Evolutionary conservation across 2,113 vertebrate genomes (phyloP).

Genomic region (Lasiurus borealis): DNA sequence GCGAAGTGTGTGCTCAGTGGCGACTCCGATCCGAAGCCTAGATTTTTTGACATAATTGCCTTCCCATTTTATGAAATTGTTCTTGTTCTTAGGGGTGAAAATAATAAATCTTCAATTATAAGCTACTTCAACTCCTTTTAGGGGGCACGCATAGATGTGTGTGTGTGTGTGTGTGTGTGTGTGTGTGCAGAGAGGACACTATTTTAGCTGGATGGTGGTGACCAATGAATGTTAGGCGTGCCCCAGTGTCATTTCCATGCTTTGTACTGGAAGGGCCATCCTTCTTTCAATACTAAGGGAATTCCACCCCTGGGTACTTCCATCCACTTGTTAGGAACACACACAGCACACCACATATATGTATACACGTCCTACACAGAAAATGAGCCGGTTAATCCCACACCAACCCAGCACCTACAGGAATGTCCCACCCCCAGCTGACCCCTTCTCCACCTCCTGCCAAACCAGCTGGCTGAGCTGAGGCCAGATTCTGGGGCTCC

Average conservation of each 20-base stretch:
- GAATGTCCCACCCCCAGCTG: rapidly evolving
- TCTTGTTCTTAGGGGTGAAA: neutral
- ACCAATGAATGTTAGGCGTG: neutral
- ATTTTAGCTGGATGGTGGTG: neutral
- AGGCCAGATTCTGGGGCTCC: neutral
- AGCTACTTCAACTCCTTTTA: neutral
- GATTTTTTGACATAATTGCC: neutral
- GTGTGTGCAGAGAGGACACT: neutral
- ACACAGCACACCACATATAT: neutral
- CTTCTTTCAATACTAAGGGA: neutral
- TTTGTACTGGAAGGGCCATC: neutral
- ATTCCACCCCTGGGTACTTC: neutral
- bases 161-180: neutral
- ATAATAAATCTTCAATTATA: neutral
- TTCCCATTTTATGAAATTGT: neutral
- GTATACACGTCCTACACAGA: neutral
- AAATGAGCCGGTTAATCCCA: rapidly evolving
- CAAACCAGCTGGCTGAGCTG: neutral
- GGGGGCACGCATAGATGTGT: neutral
- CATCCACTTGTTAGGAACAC: neutral
- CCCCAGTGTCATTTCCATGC: neutral
- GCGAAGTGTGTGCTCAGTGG: neutral
- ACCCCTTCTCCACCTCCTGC: neutral
- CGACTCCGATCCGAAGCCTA: neutral
- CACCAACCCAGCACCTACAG: neutral